Evolutionary conservation across 2,888 invertebrate genomes (phyloP), one percentile per base, ranked within the genome.

Genomic region (Flabesymbios commensalis): DNA sequence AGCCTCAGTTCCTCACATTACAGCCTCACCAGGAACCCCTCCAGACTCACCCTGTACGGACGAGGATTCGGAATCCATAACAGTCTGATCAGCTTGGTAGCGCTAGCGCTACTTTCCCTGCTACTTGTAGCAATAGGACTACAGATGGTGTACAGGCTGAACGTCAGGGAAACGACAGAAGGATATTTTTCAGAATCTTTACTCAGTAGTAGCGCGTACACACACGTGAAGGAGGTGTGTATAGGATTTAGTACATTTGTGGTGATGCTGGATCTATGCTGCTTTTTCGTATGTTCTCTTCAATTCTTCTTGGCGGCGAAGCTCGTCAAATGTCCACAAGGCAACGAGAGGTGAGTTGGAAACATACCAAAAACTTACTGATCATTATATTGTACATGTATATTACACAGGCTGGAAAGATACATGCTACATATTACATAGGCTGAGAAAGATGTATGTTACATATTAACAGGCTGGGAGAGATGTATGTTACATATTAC

Each of bases 231-330:
- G 83, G 94, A 94, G 86, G 94, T 94, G 78, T 93, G 93, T 54
- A 86, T 94, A 79, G 93, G 93, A 32, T 86, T 94, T 78, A 91
- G 93, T 80, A 92, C 93, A 63, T 87, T 94, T 77, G 93, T 94
- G 67, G 86, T 94, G 56, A 92, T 92, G 32, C 85, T 94, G 71
- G 92, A 94, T 85, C 87, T 94, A 66, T 93, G 93, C 86, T 94
- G 94, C 82, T 87, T 94, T 64, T 88, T 94, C 74, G 93, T 94
- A 76, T 94, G 94, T 87, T 91, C 93, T 74, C 92, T 94, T 79
- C 94, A 95, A 86, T 94, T 93, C 85, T 88, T 94, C 79, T 94
- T 94, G 82, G 92, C 94, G 51, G 92, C 94, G 72, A 94, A 94
- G 85, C 87, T 95, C 83, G 90, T 93, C 78, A 90, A 92, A 79